Conservation (phyloP, 1,140 invertebrate species). For the Pseudomyrmex cubaensis region DNA sequence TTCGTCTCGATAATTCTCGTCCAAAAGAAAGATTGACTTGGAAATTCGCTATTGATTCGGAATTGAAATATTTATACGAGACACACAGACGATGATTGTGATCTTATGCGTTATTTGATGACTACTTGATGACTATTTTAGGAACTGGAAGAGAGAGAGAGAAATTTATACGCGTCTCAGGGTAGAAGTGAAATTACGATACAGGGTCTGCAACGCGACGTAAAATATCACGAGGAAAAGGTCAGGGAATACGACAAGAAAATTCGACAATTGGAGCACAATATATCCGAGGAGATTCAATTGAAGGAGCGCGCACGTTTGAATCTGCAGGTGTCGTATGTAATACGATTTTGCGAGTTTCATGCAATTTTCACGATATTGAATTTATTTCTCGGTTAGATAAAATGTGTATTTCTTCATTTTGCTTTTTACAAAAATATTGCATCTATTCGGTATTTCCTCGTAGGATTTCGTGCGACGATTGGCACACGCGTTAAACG, state of each 20-base stretch:
- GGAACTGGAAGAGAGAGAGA: slow-evolving; percentile 91
- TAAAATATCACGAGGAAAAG: slow-evolving; percentile 90
- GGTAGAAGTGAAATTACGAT: slow-evolving; percentile 89
- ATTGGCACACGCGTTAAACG: slow-evolving; percentile 88
- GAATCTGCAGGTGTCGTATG: slow-evolving; percentile 72
- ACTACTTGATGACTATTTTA: slow-evolving; percentile 61
- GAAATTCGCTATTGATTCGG: not conserved
- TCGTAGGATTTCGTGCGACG: slow-evolving; percentile 88
- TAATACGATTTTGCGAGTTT: not conserved
- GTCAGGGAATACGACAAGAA: slow-evolving; percentile 91
- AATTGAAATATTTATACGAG: too few species aligned
- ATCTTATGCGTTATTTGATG: slow-evolving; percentile 2
- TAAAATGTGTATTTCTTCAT: slow-evolving; percentile 7
- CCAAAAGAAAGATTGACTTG: not conserved
- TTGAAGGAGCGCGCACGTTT: slow-evolving; percentile 81
- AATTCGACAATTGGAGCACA: slow-evolving; percentile 89
- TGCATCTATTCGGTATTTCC: not conserved
- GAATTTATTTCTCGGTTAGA: not conserved
- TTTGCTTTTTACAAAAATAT: not conserved
- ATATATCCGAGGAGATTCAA: slow-evolving; percentile 87
- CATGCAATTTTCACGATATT: not conserved
- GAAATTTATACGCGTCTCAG: slow-evolving; percentile 86
- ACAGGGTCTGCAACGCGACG: slow-evolving; percentile 90
- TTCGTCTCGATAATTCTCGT: not conserved
- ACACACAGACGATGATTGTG: too few species aligned